Base-by-base conservation (phyloP, 2,113 vertebrate species). In the Podiceps cristatus region DNA sequence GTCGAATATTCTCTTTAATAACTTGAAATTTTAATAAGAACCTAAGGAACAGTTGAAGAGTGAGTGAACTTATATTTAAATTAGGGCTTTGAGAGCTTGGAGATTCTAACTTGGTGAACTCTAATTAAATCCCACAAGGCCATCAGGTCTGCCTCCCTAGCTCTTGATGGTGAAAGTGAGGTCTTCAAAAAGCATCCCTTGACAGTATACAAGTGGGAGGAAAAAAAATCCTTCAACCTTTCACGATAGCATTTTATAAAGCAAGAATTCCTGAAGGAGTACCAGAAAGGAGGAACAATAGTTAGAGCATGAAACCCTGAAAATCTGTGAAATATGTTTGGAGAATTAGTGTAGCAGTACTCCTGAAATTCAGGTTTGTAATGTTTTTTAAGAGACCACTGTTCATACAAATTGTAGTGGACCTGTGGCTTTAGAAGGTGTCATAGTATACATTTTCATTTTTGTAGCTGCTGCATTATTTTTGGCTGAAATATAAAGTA, bases 111-210 rank as follows among this genome's bases (percentile, higher is more conserved):
- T 98, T 98, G 97, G 98, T 98, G 98, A 98, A 98, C 97, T 98
- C 95, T 98, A 98, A 98, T 98, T 98, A 97, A 98, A 98, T 98
- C 98, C 98, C 98, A 95, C 71, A 98, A 98, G 98, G 98, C 98
- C 84, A 96, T 93, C 96, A 97, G 98, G 97, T 98, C 97, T 98
- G 98, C 98, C 96, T 98, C 94, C 96, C 77, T 94, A 76, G 94
- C 95, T 98, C 98, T 98, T 98, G 97, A 98, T 98, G 90, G 98
- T 98, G 94, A 97, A 98, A 98, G 94, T 93, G 88, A 98, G 97
- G 98, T 98, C 98, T 98, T 98, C 98, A 98, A 98, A 98, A 98
- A 98, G 87, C 97, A 97, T 98, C 98, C 97, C 98, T 90, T 98
- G 98, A 97, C 96, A 97, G 97, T 98, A 98, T 95, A 98, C 96